Base-by-base conservation (phyloP, 2,888 invertebrate genomes). In the Mesorhabditis spiculigera region DNA sequence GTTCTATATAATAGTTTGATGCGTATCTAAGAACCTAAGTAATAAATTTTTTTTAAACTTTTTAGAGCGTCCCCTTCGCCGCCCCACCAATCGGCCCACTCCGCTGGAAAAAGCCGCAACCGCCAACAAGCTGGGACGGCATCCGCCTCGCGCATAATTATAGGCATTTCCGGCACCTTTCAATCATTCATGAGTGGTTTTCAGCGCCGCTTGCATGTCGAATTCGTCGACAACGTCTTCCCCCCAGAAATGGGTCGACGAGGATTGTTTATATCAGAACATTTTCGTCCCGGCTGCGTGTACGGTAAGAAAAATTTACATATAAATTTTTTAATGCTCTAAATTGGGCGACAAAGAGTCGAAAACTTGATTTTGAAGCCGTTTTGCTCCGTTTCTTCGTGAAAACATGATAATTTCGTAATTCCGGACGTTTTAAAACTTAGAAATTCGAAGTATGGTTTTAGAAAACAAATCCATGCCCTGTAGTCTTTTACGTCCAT, bases 401-500 rank as follows among this genome's bases (percentile, higher is more conserved):
- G 28, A 3, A 28, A 28, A 28, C 28, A 28, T 28, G 28, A 28
- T 28, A 28, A 28, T 28, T 28, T 28, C 28, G 28, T 28, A 28
- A 28, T 28, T 28, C 28, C 28, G 28, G 28, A 28, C 28, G 28
- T 28, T 3, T 28, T 28, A 28, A 1, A 28, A 28, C 41, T n/a
- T 16, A 63, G 41, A 63, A n/a, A n/a, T 16, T 16, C 16, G 41
- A 63, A 28, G 16, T 8, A 8, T 8, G 1, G 2, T 63, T 63
- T 28, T 28, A 63, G 63, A 28, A 63, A n/a, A 8, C 6, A 10
- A n/a, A 8, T 16, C 63, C 41, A 16, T 83, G 83, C 63, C 76
- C 82, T 5, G 76, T 82, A 2, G 73, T 78, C 4, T 73, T 74
- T 43, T 83, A 83, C 68, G 64, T 83, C 10, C 83, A 83, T 64